phyloP scores from a whole-genome alignment of 2,888 invertebrate genomes.

The Drosophila infuscata region DNA sequence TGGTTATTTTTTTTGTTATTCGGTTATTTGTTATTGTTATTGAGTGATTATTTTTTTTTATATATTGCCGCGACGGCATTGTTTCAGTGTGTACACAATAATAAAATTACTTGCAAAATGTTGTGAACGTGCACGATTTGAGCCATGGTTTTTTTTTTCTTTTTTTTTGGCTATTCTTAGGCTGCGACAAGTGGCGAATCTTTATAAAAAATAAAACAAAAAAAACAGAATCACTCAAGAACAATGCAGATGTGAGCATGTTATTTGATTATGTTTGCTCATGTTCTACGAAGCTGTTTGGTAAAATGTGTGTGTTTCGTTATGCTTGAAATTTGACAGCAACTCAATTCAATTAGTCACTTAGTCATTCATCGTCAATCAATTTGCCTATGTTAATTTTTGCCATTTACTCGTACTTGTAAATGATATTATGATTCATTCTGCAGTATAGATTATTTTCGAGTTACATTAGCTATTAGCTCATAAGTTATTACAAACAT shows the following conservation, averaged over 20 bases:
- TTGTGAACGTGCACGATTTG: slow-evolving; percentile 57
- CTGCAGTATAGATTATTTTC: slow-evolving; percentile 8
- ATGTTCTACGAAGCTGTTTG: slow-evolving; percentile 26
- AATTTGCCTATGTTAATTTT: slow-evolving; percentile 57
- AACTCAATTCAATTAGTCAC: slow-evolving; percentile 52
- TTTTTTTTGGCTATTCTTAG: slow-evolving; percentile 56
- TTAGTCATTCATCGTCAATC: slow-evolving; percentile 29
- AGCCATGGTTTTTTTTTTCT: slow-evolving; percentile 48
- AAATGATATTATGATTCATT: slow-evolving; percentile 40
- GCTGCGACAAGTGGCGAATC: slow-evolving; percentile 66
- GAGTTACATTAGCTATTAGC: slow-evolving; percentile 38
- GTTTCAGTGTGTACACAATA: slow-evolving; percentile 55
- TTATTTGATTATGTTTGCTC: slow-evolving; percentile 39
- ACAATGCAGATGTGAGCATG: slow-evolving; percentile 34
- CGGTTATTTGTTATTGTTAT: slow-evolving; percentile 65
- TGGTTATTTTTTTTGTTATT: slow-evolving; percentile 33
- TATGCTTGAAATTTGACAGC: slow-evolving; percentile 55
- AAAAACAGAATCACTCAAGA: slow-evolving; percentile 18
- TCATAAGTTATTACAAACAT: slow-evolving; percentile 22
- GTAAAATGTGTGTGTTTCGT: slow-evolving; percentile 38
- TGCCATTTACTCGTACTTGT: slow-evolving; percentile 21
- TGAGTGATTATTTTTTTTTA: slow-evolving; percentile 66
- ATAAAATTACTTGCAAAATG: slow-evolving; percentile 57
- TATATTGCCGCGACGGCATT: slow-evolving; percentile 59
- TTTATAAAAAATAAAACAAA: slow-evolving; percentile 11